Evolutionary conservation across 2,113 vertebrate genomes (phyloP), one percentile per base, ranked within the genome.

Genomic region (Camelus bactrianus): DNA sequence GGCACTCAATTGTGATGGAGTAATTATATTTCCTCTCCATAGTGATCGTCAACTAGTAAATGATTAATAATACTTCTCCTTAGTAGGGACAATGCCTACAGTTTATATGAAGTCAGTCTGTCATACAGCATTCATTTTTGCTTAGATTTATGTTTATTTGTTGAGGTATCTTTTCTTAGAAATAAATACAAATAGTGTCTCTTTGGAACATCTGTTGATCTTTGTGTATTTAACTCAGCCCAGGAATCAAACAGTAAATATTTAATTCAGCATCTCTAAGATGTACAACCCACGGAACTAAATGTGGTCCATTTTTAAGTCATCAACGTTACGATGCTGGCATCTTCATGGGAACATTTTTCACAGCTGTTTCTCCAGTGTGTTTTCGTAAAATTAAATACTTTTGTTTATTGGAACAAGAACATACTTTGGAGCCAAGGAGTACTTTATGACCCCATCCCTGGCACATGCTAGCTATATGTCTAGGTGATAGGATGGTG

Each of bases 351-450:
- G 82, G 46, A 81, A 54, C 32, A 76, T 75, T 93, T 94, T 89
- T 93, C 83, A 89, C 54, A 80, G 73, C 86, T 86, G 32, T 52
- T 83, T 92, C 67, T 91, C 56, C 19, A 20, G 0, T 60, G 0
- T 54, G 22, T 86, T 96, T 94, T 72, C 69, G 87, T 87, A 65
- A 84, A 76, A 92, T 86, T 72, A 58, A 96, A 85, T 83, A 54
- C 69, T 58, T 91, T 54, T 82, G 15, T 50, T 30, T 65, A 20
- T 20, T 56, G 24, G 94, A 56, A 94, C 42, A 48, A 80, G 42
- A 87, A 38, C 17, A 83, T 72, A 58, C 38, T 79, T 54, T 87
- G 46, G 54, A 94, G 62, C 82, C 81, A 48, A n/a, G 62, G 62
- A 22, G 15, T 62, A 42, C 38, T 42, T 42, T 50, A 42, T 2